Conservation (phyloP, 1,140 invertebrate genomes). For the Drosophila leontia region DNA sequence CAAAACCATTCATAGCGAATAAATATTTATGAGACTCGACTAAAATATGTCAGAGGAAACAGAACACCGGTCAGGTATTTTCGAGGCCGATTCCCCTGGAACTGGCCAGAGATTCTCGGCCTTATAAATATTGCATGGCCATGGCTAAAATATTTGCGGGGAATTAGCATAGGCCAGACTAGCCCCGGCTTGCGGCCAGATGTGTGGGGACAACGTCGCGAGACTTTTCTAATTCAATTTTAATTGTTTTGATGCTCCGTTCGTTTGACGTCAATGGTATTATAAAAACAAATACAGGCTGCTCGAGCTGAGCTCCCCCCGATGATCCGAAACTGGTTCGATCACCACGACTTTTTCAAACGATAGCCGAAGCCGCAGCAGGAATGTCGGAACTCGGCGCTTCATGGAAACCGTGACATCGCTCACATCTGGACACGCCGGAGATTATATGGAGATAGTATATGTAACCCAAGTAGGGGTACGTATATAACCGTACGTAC, state of each 20-base stretch:
- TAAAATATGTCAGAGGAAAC: constrained; percentile 32
- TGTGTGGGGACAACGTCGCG: constrained; percentile 52
- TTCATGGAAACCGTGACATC: constrained; percentile 66
- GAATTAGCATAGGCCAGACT: constrained; percentile 54
- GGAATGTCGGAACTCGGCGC: constrained; percentile 34
- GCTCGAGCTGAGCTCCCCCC: constrained; percentile 4
- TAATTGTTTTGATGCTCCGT: constrained; percentile 75
- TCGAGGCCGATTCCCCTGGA: constrained; percentile 8
- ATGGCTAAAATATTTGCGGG: constrained; percentile 42
- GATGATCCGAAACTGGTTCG: constrained; percentile 65
- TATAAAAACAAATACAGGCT: constrained; percentile 76
- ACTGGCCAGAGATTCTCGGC: constrained; percentile 33
- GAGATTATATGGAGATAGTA: constrained; percentile 27
- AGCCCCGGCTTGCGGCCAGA: constrained; percentile 24
- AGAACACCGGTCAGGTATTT: constrained; percentile 32
- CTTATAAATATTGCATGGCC: constrained; percentile 40
- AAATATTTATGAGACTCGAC: constrained; percentile 33
- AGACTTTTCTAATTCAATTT: constrained; percentile 72
- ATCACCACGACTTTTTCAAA: constrained; percentile 24
- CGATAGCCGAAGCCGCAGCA: constrained; percentile 19
- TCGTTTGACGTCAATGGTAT: constrained; percentile 75
- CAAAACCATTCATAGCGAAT: neutral
- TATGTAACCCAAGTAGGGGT: neutral
- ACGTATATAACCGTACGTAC: constrained; percentile 1
- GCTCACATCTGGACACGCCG: constrained; percentile 44